Evolutionary conservation across 1,140 invertebrate genomes (phyloP), one percentile per base, ranked within the genome.

Genomic region (Pollicipes pollicipes): DNA sequence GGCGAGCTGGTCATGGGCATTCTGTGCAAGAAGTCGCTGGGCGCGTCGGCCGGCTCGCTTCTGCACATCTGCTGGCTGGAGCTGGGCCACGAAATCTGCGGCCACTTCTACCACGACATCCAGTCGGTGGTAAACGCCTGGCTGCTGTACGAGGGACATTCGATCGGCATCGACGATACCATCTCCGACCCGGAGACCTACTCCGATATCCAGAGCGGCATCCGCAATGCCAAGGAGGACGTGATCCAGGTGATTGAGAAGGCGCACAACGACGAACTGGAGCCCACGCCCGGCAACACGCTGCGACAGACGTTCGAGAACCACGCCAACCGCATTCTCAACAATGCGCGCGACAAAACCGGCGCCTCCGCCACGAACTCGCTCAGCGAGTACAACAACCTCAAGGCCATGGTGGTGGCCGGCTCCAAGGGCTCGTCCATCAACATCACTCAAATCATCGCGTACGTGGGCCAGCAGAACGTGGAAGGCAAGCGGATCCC

Each of bases 401-500:
- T 99, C 76, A 99, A 99, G 80, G 91, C 95, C 85, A 99, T 99
- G 97, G 97, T 99, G 75, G 96, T 99, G 1, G 91, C 97, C 29
- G 97, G 97, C 70, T 95, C 97, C 0, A 99, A 99, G 81, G 97
- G 97, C 68, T 99, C 96, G 10, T 98, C 98, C 77, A 99, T 99
- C 86, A 99, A 99, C 77, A 99, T 99, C 78, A 99, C 97, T 32
- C 97, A 99, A 84, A 93, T 97, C 85, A 99, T 99, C 86, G 97
- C 97, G 83, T 99, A 97, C 87, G 97, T 99, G 72, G 97, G 97
- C 30, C 97, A 99, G 81, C 97, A 99, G 81, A 99, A 99, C 86
- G 97, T 99, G 68, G 97, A 99, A 86, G 97, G 97, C 81, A 99
- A 99, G 84, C 92, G 97, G 76, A 99, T 99, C 78, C 97, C 97